Conservation (phyloP, 2,113 vertebrate genomes). For the Sylvicapra grimmia region DNA sequence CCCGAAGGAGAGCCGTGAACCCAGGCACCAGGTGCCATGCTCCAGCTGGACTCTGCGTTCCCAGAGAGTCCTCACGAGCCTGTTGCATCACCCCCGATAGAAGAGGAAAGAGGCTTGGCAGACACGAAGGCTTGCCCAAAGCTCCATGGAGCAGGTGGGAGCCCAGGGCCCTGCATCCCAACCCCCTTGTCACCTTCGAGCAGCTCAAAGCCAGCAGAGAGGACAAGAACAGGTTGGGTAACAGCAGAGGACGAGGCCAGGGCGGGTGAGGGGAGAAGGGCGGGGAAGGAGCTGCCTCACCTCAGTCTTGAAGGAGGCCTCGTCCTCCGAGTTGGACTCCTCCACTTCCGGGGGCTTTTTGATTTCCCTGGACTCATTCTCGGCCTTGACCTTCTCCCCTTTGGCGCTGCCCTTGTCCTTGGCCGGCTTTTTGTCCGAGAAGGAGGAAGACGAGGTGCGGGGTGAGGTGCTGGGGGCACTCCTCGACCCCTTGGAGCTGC, state of each 20-base stretch:
- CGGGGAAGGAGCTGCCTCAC: slow-evolving; percentile 71
- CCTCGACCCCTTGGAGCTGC: slow-evolving; percentile 88
- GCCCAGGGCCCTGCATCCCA: neutral
- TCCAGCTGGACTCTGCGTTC: neutral
- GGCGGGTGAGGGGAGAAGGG: neutral
- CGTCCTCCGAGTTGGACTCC: slow-evolving; percentile 96
- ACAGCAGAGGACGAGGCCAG: neutral
- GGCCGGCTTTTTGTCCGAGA: slow-evolving; percentile 89
- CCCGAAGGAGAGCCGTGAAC: neutral
- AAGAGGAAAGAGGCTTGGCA: neutral
- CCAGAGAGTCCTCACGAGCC: fast-evolving
- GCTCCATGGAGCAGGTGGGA: neutral
- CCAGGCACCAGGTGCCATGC: fast-evolving
- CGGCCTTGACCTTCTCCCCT: slow-evolving; percentile 87
- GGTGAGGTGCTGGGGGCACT: slow-evolving; percentile 87
- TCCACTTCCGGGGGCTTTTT: slow-evolving; percentile 91
- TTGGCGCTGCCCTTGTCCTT: slow-evolving; percentile 90
- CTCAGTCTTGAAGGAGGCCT: slow-evolving; percentile 96
- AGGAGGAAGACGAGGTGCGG: slow-evolving; percentile 86
- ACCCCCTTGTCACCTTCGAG: fast-evolving
- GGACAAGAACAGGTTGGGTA: neutral
- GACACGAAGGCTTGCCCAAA: fast-evolving
- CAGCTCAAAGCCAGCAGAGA: neutral
- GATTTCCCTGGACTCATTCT: slow-evolving; percentile 89
- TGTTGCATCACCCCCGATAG: fast-evolving